Evolutionary conservation across 2,888 invertebrate genomes (phyloP), one percentile per base, ranked within the genome.

Genomic region (Therioaphis trifolii): DNA sequence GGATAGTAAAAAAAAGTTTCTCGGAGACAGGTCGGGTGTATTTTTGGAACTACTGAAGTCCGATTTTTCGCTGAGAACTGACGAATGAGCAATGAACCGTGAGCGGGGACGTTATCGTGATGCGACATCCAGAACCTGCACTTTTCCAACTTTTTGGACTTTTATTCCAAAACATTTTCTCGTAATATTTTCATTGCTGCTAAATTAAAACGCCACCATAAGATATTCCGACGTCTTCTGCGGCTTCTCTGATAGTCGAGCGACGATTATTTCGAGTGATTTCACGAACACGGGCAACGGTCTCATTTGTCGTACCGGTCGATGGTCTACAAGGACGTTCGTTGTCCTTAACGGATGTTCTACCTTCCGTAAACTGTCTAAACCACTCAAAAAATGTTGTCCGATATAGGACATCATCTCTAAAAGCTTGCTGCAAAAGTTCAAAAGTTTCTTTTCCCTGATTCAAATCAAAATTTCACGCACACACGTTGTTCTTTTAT

Each of bases 81-180:
- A 35, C 35, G 35, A 35, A 35, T 35, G 35, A 35, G n/a, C 5
- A 24, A 58, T 58, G 58, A 58, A 9, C 24, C 1, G 21, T 24
- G 58, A 21, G 58, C 58, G 5, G 58, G 24, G 58, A 40, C 43
- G 68, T 68, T 43, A 43, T 68, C 21, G 21, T 43, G 68, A 68
- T 68, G 68, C 68, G 40, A 68, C 40, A 68, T 68, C 68, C 43
- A 43, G 21, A 40, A 43, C 40, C 68, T n/a, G n/a, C 68, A 66
- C 21, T 58, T 58, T 58, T 24, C 7, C 58, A 58, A 58, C 58
- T 63, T 1, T 63, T 29, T 63, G 18, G 63, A 3, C 61, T 63
- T 63, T 63, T 58, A 24, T 63, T 29, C 27, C 27, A 15, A n/a
- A 58, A 58, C 21, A 58, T 58, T 29, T 63, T 12, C 27, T 29